Conservation (phyloP, 2,113 vertebrate genomes). For the Delphinapterus leucas region DNA sequence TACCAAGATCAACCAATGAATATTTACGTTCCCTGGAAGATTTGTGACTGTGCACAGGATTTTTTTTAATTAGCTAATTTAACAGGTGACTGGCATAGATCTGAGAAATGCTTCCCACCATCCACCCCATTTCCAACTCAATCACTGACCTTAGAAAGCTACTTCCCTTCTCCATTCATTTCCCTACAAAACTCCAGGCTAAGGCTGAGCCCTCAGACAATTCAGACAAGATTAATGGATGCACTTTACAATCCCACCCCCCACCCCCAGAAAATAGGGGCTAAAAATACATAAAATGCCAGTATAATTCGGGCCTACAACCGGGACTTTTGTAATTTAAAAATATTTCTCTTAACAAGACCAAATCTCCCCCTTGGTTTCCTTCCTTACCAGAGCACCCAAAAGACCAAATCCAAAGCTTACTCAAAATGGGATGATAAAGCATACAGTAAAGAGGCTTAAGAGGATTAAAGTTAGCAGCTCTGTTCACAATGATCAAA, state of each 20-base stretch:
- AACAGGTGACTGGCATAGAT: background rate
- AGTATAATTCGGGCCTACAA: background rate
- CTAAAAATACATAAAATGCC: background rate
- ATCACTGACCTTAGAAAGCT: background rate
- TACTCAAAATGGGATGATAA: background rate
- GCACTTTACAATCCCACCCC: background rate
- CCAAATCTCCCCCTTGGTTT: background rate
- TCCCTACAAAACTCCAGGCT: background rate
- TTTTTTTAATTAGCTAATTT: background rate
- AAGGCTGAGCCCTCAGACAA: background rate
- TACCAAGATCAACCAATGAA: conserved; percentile 9
- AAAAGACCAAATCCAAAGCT: background rate
- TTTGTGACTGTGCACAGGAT: background rate
- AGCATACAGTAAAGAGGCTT: background rate
- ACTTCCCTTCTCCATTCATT: background rate
- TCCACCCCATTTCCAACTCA: background rate
- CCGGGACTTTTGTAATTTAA: background rate
- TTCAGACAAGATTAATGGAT: background rate
- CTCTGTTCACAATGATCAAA: background rate
- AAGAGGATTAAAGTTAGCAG: background rate
- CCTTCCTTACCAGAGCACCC: background rate
- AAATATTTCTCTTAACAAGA: background rate
- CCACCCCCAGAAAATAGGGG: background rate
- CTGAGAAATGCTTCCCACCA: background rate
- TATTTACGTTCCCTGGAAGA: background rate